Base-by-base conservation (phyloP, 2,888 invertebrate genomes). In the Drosophila niveifrons region DNA sequence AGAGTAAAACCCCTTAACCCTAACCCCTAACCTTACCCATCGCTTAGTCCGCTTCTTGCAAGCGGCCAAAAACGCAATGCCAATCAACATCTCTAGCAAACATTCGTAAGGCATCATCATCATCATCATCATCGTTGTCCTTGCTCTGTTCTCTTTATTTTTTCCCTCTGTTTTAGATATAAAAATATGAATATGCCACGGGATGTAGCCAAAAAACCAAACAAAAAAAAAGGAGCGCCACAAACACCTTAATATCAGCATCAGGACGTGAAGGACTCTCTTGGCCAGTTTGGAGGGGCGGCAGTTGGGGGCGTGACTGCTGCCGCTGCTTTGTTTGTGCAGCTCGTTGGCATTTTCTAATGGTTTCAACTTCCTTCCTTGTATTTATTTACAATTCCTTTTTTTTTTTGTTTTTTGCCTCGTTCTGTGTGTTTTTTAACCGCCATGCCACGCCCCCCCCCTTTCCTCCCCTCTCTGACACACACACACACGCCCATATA, bases 331-430 rank as follows among this genome's bases (percentile, higher is more conserved):
- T 83, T 78, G 57, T 72, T 69, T 75, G 69, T 44, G 50, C 69
- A 29, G 52, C 75, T 75, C 55, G 76, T 75, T 74, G 80, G 69
- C 84, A 89, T 85, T 77, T 89, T 85, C 84, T 89, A 85, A 85
- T 85, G 89, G 85, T 71, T 85, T 88, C 86, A 87, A 88, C 85
- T 89, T 85, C 88, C 85, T 88, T 89, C 85, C 89, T 84, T 66
- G 46, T 55, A 15, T 18, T 53, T 61, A 47, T 47, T 51, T 48
- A 48, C 44, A 10, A 43, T 11, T 31, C 10, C n/a, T 7, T 11
- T 44, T n/a, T 44, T 15, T 23, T 29, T 15, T 48, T n/a, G n/a
- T n/a, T 52, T 61, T 47, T 57, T 23, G 29, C 3, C 18, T 41
- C 9, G 31, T 31, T 13, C 4, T 23, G 23, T 48, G 3, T 48